These are phyloP conservation scores for Pissodes strobi DNA, from an alignment of 1,140 invertebrate species.

Conservation along the genomic window DNA sequence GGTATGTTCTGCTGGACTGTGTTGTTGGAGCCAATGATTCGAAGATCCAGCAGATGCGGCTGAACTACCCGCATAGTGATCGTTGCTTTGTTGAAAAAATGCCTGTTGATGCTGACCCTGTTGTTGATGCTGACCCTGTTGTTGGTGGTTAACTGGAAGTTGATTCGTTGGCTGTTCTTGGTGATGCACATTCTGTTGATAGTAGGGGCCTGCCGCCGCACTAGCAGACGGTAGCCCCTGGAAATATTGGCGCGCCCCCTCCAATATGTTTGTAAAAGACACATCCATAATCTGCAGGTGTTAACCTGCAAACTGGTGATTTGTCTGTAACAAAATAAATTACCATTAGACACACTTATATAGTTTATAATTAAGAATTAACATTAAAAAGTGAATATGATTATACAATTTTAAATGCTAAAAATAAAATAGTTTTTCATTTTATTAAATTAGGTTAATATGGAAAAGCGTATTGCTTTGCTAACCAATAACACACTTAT, in stretches of 20 bases:
- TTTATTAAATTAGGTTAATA: too few species aligned
- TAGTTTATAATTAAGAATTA: too few species aligned
- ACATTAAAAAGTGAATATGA: too few species aligned
- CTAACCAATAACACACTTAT: too few species aligned
- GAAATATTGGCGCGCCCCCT: slow-evolving; percentile 78
- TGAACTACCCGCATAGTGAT: slow-evolving; percentile 6
- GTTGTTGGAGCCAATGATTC: slow-evolving; percentile 7
- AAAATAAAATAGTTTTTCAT: too few species aligned
- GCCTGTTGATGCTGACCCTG: slow-evolving; percentile 9
- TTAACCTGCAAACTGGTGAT: slow-evolving; percentile 39
- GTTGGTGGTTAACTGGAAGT: not conserved
- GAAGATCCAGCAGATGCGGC: not conserved
- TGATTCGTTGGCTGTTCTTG: slow-evolving; percentile 12
- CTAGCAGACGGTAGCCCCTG: slow-evolving; percentile 70
- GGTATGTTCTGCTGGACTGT: slow-evolving; percentile 9
- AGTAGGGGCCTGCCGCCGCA: slow-evolving; percentile 54
- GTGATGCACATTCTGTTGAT: slow-evolving; percentile 20
- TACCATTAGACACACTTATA: too few species aligned
- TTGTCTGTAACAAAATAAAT: slow-evolving; percentile 14
- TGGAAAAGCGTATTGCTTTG: too few species aligned
- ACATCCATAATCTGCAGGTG: slow-evolving; percentile 70
- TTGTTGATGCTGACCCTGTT: slow-evolving; percentile 22
- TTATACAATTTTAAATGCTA: too few species aligned
- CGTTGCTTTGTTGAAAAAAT: slow-evolving; percentile 10
- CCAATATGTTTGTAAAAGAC: slow-evolving; percentile 76